Evolutionary conservation across 2,888 invertebrate species (phyloP), one percentile per base, ranked within the genome.

Genomic region (Craniophora ligustri): DNA sequence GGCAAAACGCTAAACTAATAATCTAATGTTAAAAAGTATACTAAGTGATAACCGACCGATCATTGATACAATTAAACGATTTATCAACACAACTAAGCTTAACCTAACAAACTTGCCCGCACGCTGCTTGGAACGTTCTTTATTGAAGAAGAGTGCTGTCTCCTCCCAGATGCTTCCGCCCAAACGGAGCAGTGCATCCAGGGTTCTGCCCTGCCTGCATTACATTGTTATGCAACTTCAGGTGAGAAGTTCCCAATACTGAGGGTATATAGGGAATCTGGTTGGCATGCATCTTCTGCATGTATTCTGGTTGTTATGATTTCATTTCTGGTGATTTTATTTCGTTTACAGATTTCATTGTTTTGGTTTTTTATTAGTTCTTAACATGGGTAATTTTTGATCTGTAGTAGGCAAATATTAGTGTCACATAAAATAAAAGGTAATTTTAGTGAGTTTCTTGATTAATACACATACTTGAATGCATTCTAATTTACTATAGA

Each of bases 161-260:
- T 91, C 92, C 68, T 92, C 92, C 63, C 87, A 91, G 87, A 91
- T 92, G 88, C 85, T 92, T 55, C 92, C 92, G 15, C 92, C 92
- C 67, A 92, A 91, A 68, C 74, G 87, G 63, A 93, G 85, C 83
- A 86, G 89, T 68, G 91, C 88, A 41, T 80, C 87, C 59, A 78
- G 91, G 63, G 78, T 92, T 54, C 81, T 93, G 71, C 92, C 92
- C 65, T 92, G 92, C 68, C 86, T 93, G 46, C 92, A 93, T 87
- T 92, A 88, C 83, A 75, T 92, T 69, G 77, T 92, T 69, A 87
- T 90, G 86, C 92, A 92, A 81, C 76, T 93, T 63, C 92, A 93
- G 92, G 92, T 93, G 92, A 92, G 92, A 82, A 84, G 86, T 87
- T 90, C 78, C 90, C 84, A 83, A 72, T 88, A 87, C 83, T 82